Evolutionary conservation across 2,888 invertebrate species (phyloP), one percentile per base, ranked within the genome.

Genomic region (Drosophila leonis): DNA sequence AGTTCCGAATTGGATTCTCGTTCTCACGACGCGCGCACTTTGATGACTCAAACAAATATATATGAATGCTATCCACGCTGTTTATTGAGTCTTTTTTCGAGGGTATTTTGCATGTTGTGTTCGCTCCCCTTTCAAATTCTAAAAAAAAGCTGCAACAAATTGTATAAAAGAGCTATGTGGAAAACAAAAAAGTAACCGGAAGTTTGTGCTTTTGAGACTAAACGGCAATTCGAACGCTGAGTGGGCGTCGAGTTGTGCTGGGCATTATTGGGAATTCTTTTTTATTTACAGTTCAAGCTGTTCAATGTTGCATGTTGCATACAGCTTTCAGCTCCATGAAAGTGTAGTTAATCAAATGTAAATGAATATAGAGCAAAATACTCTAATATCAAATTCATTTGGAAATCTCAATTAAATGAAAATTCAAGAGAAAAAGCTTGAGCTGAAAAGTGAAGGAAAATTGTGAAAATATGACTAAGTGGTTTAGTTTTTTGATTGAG

Each of bases 111-210:
- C 70, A 64, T 78, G 73, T 64, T 27, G 49, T 52, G 24, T n/a
- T 54, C 35, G 27, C 48, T 31, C 37, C 29, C 37, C 52, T 59
- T 35, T 65, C 72, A 61, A 56, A 67, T 76, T 72, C 24, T 51
- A 67, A 69, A 78, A 69, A 78, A 75, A 78, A 48, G n/a, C 65
- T 70, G 88, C 75, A 65, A 67, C 56, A 66, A 88, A 84, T 88
- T 81, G 71, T 86, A 86, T 84, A 76, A 86, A 44, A 41, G 18
- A 41, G 6, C 13, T 12, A 35, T 35, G 35, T 35, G 35, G 15
- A 15, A 18, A 88, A 80, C 61, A 12, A 65, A 65, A 77, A 24
- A 24, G 4, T 24, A 24, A 72, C 83, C 87, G 84, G 84, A 84
- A 84, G 72, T 77, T 65, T 71, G 63, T 72, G 71, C 51, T 74